Conservation (phyloP, 2,797 vertebrate genomes). For the Glyptemys insculpta region DNA sequence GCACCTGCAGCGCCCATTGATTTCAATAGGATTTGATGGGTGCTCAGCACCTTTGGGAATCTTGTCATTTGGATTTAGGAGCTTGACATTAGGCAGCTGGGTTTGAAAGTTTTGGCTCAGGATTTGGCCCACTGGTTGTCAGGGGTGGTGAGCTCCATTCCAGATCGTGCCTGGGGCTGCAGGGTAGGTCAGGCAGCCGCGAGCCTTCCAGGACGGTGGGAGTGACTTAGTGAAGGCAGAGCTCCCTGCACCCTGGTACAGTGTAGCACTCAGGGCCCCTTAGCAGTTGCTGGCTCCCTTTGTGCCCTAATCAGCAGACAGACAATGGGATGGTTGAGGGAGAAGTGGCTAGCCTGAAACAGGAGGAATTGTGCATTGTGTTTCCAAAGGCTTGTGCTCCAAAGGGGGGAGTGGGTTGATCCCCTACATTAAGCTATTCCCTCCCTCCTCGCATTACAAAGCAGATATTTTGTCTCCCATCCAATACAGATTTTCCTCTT, state of each 20-base stretch:
- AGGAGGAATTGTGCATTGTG: neutral
- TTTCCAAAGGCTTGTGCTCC: neutral
- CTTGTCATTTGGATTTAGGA: neutral
- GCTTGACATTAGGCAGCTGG: neutral
- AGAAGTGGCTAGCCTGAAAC: neutral
- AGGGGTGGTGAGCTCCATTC: neutral
- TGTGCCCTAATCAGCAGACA: neutral
- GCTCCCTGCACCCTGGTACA: neutral
- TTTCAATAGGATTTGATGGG: no score
- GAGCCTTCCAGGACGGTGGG: neutral
- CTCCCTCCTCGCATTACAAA: neutral
- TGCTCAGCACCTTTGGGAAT: neutral
- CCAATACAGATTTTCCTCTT: neutral
- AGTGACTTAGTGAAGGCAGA: neutral
- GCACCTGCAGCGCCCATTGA: neutral
- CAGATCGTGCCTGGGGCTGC: rapidly evolving
- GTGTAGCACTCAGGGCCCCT: neutral
- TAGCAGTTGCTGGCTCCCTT: neutral
- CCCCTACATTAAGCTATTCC: neutral
- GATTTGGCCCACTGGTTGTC: neutral
- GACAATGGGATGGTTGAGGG: neutral
- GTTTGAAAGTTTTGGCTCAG: neutral
- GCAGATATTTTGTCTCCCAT: no score
- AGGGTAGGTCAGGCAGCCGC: neutral
- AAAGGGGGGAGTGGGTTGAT: neutral